These are phyloP conservation scores for Ptilonorhynchus violaceus DNA, from an alignment of 2,113 vertebrate genomes.

Conservation along the genomic window DNA sequence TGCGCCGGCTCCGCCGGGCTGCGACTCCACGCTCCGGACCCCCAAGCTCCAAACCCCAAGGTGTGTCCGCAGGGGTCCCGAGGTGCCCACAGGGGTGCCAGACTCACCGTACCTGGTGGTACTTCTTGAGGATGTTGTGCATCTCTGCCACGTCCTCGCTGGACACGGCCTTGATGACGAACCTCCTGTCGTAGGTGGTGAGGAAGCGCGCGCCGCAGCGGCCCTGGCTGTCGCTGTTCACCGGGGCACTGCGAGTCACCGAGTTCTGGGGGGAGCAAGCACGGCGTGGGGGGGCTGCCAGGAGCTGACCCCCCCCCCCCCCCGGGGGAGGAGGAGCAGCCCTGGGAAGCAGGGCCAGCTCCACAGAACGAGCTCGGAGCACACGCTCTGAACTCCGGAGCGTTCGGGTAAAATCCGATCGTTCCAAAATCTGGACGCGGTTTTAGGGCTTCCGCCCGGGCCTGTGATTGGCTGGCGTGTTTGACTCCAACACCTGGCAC, in stretches of 20 bases:
- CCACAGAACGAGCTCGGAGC: not conserved
- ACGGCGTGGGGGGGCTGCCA: not conserved
- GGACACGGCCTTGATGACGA: slow-evolving; percentile 95
- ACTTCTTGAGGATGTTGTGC: slow-evolving; percentile 99
- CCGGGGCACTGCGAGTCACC: slow-evolving; percentile 88
- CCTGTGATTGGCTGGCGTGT: too few species aligned
- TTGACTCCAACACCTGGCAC: not conserved
- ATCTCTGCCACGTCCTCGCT: slow-evolving; percentile 97
- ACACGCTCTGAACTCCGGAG: too few species aligned
- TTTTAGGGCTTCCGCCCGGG: not conserved
- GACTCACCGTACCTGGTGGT: slow-evolving; percentile 89
- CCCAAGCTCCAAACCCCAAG: not conserved
- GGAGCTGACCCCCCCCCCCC: not conserved
- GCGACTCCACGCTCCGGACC: not conserved
- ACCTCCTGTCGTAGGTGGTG: slow-evolving; percentile 92
- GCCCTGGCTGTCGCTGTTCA: slow-evolving; percentile 94
- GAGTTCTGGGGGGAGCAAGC: slow-evolving; percentile 81
- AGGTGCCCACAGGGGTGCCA: not conserved
- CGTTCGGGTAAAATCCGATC: not conserved
- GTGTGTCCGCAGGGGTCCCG: not conserved
- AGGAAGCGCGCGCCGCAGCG: slow-evolving; percentile 92
- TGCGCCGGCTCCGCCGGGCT: not conserved
- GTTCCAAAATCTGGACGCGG: fast-evolving
- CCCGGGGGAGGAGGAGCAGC: not conserved
- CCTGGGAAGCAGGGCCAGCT: not conserved